These are phyloP conservation scores for Gymnoscopelus braueri DNA, from an alignment of 2,797 vertebrate species.

Conservation along the genomic window DNA sequence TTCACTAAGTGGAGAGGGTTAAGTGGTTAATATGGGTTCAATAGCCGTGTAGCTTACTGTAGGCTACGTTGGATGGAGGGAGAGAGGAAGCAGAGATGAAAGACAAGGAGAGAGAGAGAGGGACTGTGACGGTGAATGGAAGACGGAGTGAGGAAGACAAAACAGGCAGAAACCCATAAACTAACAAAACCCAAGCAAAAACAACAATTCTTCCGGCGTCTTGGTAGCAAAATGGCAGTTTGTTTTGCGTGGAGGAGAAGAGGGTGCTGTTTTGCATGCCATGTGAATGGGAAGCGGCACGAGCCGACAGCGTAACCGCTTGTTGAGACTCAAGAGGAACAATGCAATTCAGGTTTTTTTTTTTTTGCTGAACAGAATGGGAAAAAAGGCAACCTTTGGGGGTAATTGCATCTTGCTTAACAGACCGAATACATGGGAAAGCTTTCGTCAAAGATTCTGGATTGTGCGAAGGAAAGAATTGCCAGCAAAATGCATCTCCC, in stretches of 20 bases:
- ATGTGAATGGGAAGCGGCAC: conserved; percentile 55
- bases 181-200: not conserved
- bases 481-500: conserved; percentile 56
- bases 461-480: conserved; percentile 36
- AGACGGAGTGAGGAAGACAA: not conserved
- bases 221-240: not conserved
- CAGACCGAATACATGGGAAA: conserved; percentile 51
- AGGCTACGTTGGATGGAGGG: conserved; percentile 36
- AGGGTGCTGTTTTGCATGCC: not conserved
- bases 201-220: no score
- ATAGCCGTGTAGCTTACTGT: conserved; percentile 43
- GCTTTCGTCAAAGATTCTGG: conserved; percentile 47
- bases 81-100: conserved; percentile 24
- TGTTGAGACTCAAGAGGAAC: conserved; percentile 42
- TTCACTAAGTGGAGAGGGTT: no score
- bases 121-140: not conserved
- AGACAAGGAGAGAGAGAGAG: not conserved
- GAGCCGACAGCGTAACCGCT: conserved; percentile 43
- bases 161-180: not conserved
- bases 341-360: not conserved
- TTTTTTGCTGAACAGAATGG: conserved; percentile 33
- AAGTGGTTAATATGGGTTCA: conserved; percentile 30
- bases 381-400: conserved; percentile 40
- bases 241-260: not conserved
- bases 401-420: conserved; percentile 50